Base-by-base conservation (phyloP, 2,888 invertebrate species). In the Eulithis prunata region DNA sequence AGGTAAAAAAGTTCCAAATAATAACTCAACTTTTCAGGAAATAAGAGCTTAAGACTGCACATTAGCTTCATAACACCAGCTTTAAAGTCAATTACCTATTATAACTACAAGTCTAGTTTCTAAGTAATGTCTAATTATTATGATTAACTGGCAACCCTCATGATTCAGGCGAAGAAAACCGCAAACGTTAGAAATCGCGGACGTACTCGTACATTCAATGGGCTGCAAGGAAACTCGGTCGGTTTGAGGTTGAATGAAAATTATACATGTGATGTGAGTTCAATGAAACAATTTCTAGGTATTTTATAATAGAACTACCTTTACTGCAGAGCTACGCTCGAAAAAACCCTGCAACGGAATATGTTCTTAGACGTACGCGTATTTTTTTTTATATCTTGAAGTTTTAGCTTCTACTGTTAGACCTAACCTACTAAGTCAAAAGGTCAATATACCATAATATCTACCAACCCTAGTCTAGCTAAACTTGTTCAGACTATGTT, bases 101-200 rank as follows among this genome's bases (percentile, higher is more conserved):
- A 41, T 7, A 21, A 21, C 4, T 3, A 47, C 21, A 49, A 49
- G 14, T 11, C 49, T 13, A 47, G 21, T 49, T 49, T 21, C 49
- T 21, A 49, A 49, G 49, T 49, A 21, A 49, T 49, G 21, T 6
- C 10, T 49, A 49, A 57, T 47, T 28, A 46, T 14, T 38, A 12
- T 57, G n/a, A 58, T 65, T 56, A 61, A 38, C 53, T 60, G 62
- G 57, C 60, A 65, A 62, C 64, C 63, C 58, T 64, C 52, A 38
- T 61, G 12, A 80, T 73, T 73, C 81, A 71, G 76, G 79, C 67
- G 65, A 79, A 71, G 63, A 70, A 72, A 82, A 82, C 82, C 82
- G 75, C 82, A 81, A 81, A 77, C 71, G 72, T 68, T 82, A 82
- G 82, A 82, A 82, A 82, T 81, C 77, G 79, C 76, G 76, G 75